Evolutionary conservation across 2,888 invertebrate species (phyloP).

Genomic region (Drosophila suboccidentalis): DNA sequence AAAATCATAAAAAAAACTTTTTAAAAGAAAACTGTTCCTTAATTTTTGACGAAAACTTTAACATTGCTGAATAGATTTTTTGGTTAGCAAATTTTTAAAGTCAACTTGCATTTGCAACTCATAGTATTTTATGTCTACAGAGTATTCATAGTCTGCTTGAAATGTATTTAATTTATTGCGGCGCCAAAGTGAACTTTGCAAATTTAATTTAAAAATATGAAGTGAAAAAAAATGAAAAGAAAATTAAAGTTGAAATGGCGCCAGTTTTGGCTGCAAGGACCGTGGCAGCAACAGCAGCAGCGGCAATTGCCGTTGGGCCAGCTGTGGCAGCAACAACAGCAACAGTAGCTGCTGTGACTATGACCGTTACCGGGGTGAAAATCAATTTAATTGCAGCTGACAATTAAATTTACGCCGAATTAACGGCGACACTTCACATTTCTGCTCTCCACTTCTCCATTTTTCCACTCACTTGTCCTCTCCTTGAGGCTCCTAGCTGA

Average conservation of each 20-base stretch:
- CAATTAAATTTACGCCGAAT: constrained; percentile 81
- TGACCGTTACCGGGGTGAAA: constrained; percentile 59
- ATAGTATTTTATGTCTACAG: neutral
- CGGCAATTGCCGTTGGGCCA: neutral
- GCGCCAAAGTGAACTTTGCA: constrained; percentile 2
- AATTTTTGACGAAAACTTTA: neutral
- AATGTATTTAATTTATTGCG: constrained; percentile 1
- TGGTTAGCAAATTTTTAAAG: neutral
- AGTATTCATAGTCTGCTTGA: constrained; percentile 1
- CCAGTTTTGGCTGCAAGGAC: constrained; percentile 49
- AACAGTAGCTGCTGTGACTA: constrained; percentile 29
- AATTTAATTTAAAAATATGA: constrained; percentile 24
- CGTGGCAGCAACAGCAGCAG: constrained; percentile 2
- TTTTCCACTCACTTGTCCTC: neutral
- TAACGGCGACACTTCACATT: constrained; percentile 71
- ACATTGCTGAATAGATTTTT: neutral
- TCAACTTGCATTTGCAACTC: neutral
- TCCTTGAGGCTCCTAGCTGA: neutral
- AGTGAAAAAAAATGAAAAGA: constrained; percentile 17
- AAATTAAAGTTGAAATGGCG: constrained; percentile 64
- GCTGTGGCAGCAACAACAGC: neutral
- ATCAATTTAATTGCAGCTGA: constrained; percentile 81
- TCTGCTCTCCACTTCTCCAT: constrained; percentile 12
- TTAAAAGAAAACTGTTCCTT: neutral
- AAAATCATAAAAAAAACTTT: neutral